These are phyloP conservation scores for Lottia gigantea DNA, from an alignment of 2,888 invertebrate species.

Conservation along the genomic window DNA sequence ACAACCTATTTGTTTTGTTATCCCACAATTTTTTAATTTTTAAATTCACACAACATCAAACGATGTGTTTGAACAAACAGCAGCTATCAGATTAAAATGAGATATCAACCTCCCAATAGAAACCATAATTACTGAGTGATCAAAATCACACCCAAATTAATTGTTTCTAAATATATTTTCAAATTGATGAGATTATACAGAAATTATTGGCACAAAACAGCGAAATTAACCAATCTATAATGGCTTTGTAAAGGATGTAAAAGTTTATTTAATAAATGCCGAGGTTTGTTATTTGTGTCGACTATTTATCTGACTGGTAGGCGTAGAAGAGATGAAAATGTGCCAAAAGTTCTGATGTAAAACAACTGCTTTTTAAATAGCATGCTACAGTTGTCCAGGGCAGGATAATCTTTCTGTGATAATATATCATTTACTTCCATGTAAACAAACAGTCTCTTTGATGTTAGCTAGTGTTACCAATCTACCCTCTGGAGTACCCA, in stretches of 20 bases:
- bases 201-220: no score
- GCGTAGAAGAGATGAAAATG: neutral
- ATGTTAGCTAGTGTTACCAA: neutral
- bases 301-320: neutral
- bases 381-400: conserved; percentile 3
- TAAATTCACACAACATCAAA: no score
- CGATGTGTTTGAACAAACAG: no score
- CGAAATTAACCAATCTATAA: no score
- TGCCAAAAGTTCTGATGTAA: conserved; percentile 1
- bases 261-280: neutral
- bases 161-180: no score
- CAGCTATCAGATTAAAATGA: no score
- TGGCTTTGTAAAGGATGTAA: conserved; percentile 1
- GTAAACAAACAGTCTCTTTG: conserved; percentile 3
- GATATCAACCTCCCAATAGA: no score
- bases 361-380: conserved; percentile 11
- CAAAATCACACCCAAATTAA: no score
- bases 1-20: no score
- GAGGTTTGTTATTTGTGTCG: neutral
- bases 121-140: no score
- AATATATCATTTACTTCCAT: neutral
- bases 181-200: no score
- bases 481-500: neutral
- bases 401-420: conserved; percentile 7
- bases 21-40: no score